Conservation (phyloP, 2,113 vertebrate species). For the Zosterops japonicus region DNA sequence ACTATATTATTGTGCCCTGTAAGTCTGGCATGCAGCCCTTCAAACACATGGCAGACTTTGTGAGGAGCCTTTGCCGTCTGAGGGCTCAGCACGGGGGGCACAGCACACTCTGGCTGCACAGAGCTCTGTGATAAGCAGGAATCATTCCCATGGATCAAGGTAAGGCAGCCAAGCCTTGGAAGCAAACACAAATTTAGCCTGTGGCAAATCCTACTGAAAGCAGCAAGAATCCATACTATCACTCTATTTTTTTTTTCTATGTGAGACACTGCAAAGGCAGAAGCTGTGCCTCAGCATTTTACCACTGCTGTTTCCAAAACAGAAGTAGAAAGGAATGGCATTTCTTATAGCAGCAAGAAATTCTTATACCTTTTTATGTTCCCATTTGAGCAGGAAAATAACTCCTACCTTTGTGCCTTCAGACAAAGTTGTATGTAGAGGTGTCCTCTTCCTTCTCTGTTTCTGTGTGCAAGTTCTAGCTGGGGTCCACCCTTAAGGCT, state of each 20-base stretch:
- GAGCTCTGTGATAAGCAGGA: background rate
- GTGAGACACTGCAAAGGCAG: background rate
- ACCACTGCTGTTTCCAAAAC: background rate
- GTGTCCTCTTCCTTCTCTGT: background rate
- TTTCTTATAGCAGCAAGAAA: background rate
- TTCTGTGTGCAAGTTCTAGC: background rate
- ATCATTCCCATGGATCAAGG: background rate
- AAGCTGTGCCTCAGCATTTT: background rate
- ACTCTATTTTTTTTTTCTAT: background rate
- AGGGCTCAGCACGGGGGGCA: background rate
- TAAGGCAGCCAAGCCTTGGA: background rate
- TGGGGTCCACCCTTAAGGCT: background rate
- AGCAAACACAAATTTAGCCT: background rate
- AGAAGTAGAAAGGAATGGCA: background rate
- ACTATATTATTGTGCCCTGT: too few species aligned
- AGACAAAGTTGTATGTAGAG: background rate
- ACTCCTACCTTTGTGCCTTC: accelerated
- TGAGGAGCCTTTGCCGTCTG: background rate
- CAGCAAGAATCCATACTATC: background rate
- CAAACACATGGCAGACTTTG: background rate
- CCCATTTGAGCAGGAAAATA: background rate
- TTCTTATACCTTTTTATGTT: too few species aligned
- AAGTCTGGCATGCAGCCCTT: background rate
- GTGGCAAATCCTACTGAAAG: background rate
- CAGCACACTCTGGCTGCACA: background rate